Evolutionary conservation across 2,888 invertebrate genomes (phyloP).

Genomic region (Drosophila tripunctata): DNA sequence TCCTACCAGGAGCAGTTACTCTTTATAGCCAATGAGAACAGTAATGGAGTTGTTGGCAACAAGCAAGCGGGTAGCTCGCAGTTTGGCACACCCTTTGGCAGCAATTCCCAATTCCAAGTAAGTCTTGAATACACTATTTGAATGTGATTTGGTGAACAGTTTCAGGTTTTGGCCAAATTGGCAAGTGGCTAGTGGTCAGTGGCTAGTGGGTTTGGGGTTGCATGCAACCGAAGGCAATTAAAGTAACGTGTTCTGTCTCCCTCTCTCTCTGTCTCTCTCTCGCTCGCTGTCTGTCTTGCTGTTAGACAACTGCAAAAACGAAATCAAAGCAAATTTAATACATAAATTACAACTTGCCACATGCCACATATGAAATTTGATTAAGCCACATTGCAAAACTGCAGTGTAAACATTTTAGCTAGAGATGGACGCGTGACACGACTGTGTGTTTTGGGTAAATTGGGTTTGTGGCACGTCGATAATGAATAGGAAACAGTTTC

Average conservation of each 20-base stretch:
- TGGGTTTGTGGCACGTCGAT: conserved; percentile 26
- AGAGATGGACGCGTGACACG: conserved; percentile 43
- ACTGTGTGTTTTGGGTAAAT: not conserved
- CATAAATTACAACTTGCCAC: conserved; percentile 67
- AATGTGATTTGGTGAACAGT: not conserved
- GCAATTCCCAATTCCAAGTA: conserved; percentile 63
- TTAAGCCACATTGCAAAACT: conserved; percentile 43
- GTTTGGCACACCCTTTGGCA: conserved; percentile 70
- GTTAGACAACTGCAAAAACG: conserved; percentile 39
- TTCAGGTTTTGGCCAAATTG: conserved; percentile 27
- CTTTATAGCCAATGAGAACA: conserved; percentile 79
- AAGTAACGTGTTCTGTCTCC: conserved; percentile 46
- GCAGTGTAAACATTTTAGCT: not conserved
- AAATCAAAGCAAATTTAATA: conserved; percentile 67
- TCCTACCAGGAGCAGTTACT: conserved; percentile 83
- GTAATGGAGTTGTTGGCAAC: conserved; percentile 9
- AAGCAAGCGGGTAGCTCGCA: conserved; percentile 48
- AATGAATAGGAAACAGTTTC: conserved; percentile 23
- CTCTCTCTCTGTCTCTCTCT: not conserved
- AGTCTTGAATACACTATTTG: conserved; percentile 44
- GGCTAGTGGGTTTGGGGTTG: conserved; percentile 13
- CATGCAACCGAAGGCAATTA: conserved; percentile 53
- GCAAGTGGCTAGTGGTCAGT: not conserved
- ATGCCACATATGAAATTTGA: conserved; percentile 55
- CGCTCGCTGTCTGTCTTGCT: not conserved